Conservation (phyloP, 2,888 invertebrate species). For the Campoplex nolae region DNA sequence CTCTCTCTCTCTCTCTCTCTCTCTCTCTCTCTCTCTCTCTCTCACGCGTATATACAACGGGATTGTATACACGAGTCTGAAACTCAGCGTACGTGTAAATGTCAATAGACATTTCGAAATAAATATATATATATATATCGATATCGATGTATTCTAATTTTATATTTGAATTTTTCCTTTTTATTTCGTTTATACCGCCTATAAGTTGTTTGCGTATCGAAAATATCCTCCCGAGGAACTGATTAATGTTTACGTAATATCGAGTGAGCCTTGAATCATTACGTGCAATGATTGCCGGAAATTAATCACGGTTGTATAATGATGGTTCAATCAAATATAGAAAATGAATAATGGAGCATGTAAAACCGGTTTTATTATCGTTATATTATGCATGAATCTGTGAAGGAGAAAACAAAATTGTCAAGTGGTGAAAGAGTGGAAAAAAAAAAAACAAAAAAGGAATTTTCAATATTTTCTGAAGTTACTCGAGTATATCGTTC, state of each 20-base stretch:
- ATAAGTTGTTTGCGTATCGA: neutral
- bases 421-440: neutral
- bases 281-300: constrained; percentile 1
- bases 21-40: neutral
- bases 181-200: neutral
- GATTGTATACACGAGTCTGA: constrained; percentile 6
- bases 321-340: neutral
- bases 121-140: neutral
- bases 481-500: neutral
- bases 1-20: neutral
- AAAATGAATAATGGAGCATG: neutral
- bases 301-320: constrained; percentile 11
- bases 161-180: neutral
- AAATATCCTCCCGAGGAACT: neutral
- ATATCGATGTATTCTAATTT: neutral
- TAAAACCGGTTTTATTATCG: neutral
- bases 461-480: neutral
- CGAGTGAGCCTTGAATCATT: constrained; percentile 4
- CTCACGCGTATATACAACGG: neutral
- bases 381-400: neutral
- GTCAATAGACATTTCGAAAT: constrained; percentile 1
- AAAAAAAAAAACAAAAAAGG: neutral
- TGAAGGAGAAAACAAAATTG: neutral
- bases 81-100: constrained; percentile 3
- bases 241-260: constrained; percentile 12